phyloP scores from a whole-genome alignment of 1,140 invertebrate genomes.

The Leptestheria dahalacensis region DNA sequence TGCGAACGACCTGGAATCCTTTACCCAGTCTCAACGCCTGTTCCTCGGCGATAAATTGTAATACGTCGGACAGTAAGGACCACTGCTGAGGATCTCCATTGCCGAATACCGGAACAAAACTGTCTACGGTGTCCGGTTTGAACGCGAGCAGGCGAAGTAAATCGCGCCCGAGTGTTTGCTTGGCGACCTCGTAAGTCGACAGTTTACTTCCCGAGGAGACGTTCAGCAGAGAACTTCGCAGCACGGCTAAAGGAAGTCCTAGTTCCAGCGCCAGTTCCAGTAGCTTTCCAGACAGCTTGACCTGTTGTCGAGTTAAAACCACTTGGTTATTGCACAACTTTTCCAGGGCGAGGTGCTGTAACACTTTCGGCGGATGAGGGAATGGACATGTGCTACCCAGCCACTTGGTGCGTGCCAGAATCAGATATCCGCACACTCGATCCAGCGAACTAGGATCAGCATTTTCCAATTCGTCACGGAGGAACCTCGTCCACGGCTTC shows the following conservation, averaged over 20 bases:
- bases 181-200: not conserved
- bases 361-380: not conserved
- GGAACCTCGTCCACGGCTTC: not conserved
- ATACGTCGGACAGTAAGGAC: conserved; percentile 1
- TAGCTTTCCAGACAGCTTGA: not conserved
- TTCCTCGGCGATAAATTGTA: not conserved
- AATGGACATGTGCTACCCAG: not conserved
- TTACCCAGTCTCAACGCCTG: not conserved
- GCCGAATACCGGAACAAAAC: not conserved
- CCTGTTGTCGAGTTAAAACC: not conserved
- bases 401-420: not conserved
- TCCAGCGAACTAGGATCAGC: not conserved
- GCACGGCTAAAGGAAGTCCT: not conserved
- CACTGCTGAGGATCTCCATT: conserved; percentile 3
- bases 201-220: not conserved
- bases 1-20: not conserved
- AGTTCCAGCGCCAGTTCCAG: conserved; percentile 1
- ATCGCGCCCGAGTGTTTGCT: not conserved
- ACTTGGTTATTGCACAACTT: not conserved
- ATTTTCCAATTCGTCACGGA: not conserved
- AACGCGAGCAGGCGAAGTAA: not conserved
- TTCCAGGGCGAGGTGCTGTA: not conserved
- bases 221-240: not conserved
- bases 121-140: not conserved
- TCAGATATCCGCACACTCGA: not conserved